Conservation (phyloP, 2,113 vertebrate species). For the Agapornis roseicollis region DNA sequence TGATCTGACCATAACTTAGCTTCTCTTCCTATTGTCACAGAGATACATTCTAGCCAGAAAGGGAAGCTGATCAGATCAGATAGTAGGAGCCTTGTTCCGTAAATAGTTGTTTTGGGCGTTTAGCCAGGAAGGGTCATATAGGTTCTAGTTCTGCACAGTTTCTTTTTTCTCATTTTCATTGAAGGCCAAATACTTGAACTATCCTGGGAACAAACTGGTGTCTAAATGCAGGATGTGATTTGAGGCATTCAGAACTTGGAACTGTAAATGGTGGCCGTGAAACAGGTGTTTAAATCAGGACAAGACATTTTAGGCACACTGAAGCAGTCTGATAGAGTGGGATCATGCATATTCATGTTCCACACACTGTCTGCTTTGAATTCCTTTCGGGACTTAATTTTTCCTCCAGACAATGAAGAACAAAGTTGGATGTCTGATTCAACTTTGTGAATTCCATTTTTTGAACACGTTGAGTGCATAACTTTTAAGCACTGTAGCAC, state of each 20-base stretch:
- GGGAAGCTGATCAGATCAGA: neutral
- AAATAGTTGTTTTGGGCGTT: conserved; percentile 6
- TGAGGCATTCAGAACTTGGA: neutral
- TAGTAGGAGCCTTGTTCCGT: neutral
- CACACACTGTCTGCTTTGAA: neutral
- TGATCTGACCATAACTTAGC: conserved; percentile 12
- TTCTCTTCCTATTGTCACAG: neutral
- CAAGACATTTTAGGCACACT: neutral
- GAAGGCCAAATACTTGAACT: neutral
- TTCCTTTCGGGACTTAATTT: neutral
- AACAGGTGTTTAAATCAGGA: neutral
- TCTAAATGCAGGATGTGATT: neutral
- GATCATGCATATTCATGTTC: neutral
- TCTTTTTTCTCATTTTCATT: neutral
- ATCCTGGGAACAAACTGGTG: neutral
- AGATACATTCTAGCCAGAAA: neutral
- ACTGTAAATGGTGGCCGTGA: neutral
- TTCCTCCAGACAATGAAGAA: neutral
- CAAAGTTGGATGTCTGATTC: neutral
- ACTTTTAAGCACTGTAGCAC: neutral
- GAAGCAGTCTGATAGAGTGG: neutral
- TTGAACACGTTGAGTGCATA: neutral
- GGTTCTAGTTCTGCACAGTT: neutral
- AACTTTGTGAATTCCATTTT: neutral
- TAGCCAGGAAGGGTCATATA: neutral